Base-by-base conservation (phyloP, 2,888 invertebrate species). In the Chrysopilus asiliformis region DNA sequence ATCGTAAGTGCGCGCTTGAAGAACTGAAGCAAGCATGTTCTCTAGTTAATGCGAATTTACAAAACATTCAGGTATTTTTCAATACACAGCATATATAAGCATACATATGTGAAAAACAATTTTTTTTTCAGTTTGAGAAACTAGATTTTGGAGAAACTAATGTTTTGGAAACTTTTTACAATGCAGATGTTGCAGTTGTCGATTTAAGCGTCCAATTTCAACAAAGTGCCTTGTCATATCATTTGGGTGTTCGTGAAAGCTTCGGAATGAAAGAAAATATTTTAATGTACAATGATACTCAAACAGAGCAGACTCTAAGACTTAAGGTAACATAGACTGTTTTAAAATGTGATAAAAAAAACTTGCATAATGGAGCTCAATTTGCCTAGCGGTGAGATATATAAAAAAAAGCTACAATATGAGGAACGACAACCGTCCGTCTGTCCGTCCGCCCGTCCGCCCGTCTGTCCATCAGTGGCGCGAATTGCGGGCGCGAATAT, bases 261-360 rank as follows among this genome's bases (percentile, higher is more conserved):
- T 93, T 94, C 66, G 86, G 86, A 40, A 95, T 94, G 94, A 90
- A 86, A 55, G 86, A 93, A 56, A 91, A 89, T 63, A 84, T 91
- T 42, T 56, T 93, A 27, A 69, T 90, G 6, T 86, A 79, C 55
- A 93, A 94, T 65, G 90, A 94, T 66, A 73, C 75, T 43, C 86
- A 91, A 60, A 74, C 82, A 1, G 90, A 91, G 60, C 75, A 82
- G 45, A 90, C 93, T 7, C 65, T 90, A 44, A 73, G 89, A 42
- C 68, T 94, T 15, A 90, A 89, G 76, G 91, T 91, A 68, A 52
- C 56, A 29, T 18, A 39, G 22, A 29, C 28, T 38, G 29, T 31
- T 34, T 38, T 32, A 38, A 39, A 12, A 40, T n/a, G n/a, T n/a
- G n/a, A n/a, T n/a, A n/a, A n/a, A n/a, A n/a, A n/a, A n/a, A n/a